A percentile compares a stretch with the other conserved stretches of the same genome.
Evolutionary conservation across 2,113 vertebrate species (phyloP).

Genomic region (Oreochromis aureus): DNA sequence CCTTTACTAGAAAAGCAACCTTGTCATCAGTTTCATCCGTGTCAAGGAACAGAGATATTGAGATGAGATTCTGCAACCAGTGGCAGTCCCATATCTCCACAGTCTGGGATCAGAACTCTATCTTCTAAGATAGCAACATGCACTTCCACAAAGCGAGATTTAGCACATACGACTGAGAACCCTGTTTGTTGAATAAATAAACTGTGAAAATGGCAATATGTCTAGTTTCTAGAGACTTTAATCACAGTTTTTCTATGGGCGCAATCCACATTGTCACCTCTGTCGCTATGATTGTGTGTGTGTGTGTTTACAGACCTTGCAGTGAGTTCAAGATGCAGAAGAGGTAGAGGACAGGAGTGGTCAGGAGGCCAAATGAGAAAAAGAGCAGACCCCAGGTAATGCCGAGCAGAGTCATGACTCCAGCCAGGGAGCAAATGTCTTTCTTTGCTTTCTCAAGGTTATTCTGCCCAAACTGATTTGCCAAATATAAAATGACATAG

Average conservation of each 20-base stretch:
- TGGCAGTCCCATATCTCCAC: neutral
- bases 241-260: neutral
- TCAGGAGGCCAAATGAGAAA: conserved; percentile 32
- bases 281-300: neutral
- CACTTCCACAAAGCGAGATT: neutral
- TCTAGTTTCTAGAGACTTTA: neutral
- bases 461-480: neutral
- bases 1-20: too few relatives aligned
- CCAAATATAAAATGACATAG: neutral
- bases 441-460: neutral
- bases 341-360: conserved; percentile 21
- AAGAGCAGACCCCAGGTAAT: conserved; percentile 49
- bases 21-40: too few relatives aligned
- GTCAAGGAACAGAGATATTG: neutral
- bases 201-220: neutral
- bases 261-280: neutral
- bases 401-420: conserved; percentile 45
- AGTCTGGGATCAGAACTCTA: neutral
- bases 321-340: conserved; percentile 55
- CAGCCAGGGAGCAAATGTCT: conserved; percentile 23
- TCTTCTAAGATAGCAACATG: neutral
- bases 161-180: neutral
- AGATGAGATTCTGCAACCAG: neutral
- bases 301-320: conserved; percentile 33
- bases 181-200: neutral